phyloP scores from a whole-genome alignment of 2,888 invertebrate species.

The Adela reaumurella region DNA sequence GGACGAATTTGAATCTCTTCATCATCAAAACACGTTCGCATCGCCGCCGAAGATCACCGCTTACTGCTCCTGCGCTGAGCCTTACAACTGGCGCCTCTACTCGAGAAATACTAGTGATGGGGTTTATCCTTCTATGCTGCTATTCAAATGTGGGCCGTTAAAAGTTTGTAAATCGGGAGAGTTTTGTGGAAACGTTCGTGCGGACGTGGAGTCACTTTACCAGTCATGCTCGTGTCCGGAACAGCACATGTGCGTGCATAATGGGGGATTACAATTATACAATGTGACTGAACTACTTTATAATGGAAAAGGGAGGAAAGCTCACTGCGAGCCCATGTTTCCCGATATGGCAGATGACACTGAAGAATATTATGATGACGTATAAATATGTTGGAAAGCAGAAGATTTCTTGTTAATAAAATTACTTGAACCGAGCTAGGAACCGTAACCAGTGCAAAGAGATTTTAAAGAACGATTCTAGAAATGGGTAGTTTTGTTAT shows the following conservation, averaged over 20 bases:
- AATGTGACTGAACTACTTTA: slow-evolving; percentile 55
- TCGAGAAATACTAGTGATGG: slow-evolving; percentile 17
- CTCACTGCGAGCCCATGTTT: slow-evolving; percentile 42
- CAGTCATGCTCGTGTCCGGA: slow-evolving; percentile 61
- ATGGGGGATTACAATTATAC: slow-evolving; percentile 33
- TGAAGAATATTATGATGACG: slow-evolving; percentile 34
- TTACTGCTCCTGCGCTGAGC: slow-evolving; percentile 45
- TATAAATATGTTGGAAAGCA: too few relatives aligned
- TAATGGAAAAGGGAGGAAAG: slow-evolving; percentile 52
- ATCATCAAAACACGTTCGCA: slow-evolving; percentile 34
- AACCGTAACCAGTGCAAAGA: too few relatives aligned
- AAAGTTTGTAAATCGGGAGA: slow-evolving; percentile 50
- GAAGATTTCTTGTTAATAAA: too few relatives aligned
- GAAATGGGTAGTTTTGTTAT: too few relatives aligned
- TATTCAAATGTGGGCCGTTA: slow-evolving; percentile 48
- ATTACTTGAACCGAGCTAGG: too few relatives aligned
- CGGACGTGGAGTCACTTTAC: slow-evolving; percentile 57
- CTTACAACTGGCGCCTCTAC: slow-evolving; percentile 49
- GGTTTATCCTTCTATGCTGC: slow-evolving; percentile 17
- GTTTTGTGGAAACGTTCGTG: slow-evolving; percentile 59
- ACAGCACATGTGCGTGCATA: slow-evolving; percentile 57
- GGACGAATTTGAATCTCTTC: slow-evolving; percentile 34
- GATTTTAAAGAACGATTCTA: too few relatives aligned
- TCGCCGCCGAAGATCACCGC: slow-evolving; percentile 38
- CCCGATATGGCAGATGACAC: slow-evolving; percentile 20